phyloP scores from a whole-genome alignment of 37 sponge, comb jelly and placozoan genomes.

The Oscarella lobularis region DNA sequence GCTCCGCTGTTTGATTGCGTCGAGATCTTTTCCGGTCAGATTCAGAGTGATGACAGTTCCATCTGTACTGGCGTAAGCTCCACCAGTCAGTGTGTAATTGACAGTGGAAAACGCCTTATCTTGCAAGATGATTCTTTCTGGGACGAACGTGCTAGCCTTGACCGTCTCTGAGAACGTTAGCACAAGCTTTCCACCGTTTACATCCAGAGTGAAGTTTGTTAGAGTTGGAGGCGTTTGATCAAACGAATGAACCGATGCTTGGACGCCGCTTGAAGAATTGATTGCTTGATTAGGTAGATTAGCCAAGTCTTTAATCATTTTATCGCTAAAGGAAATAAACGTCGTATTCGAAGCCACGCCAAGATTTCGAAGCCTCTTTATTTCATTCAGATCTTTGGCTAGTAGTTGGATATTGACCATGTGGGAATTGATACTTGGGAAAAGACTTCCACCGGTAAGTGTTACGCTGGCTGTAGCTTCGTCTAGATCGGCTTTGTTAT shows the following conservation, averaged over 20 bases:
- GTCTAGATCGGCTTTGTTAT: slow-evolving; percentile 2
- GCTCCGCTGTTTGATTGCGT: slow-evolving; percentile 30
- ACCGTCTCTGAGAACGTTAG: slow-evolving; percentile 34
- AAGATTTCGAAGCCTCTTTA: slow-evolving; percentile 51
- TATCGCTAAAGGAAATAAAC: slow-evolving; percentile 22
- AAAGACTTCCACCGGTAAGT: slow-evolving; percentile 33
- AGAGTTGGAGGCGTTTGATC: slow-evolving; percentile 18
- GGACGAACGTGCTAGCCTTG: not conserved
- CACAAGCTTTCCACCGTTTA: slow-evolving; percentile 12
- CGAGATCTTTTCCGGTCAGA: slow-evolving; percentile 31
- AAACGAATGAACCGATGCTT: not conserved
- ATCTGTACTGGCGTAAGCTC: slow-evolving; percentile 14
- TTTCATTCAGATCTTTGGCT: slow-evolving; percentile 44
- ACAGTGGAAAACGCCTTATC: slow-evolving; percentile 9
- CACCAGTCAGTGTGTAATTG: slow-evolving; percentile 36
- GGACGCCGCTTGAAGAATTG: not conserved
- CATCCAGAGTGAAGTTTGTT: not conserved
- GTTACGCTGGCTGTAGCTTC: slow-evolving; percentile 9
- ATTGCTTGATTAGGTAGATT: slow-evolving; percentile 4
- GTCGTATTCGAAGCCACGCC: slow-evolving; percentile 38
- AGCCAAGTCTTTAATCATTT: slow-evolving; percentile 55
- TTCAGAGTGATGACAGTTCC: slow-evolving; percentile 23
- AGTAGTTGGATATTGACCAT: slow-evolving; percentile 31
- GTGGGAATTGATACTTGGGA: slow-evolving; percentile 22
- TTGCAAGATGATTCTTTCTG: slow-evolving; percentile 35